Conservation (phyloP, 2,888 invertebrate genomes). For the Sisyra terminalis region DNA sequence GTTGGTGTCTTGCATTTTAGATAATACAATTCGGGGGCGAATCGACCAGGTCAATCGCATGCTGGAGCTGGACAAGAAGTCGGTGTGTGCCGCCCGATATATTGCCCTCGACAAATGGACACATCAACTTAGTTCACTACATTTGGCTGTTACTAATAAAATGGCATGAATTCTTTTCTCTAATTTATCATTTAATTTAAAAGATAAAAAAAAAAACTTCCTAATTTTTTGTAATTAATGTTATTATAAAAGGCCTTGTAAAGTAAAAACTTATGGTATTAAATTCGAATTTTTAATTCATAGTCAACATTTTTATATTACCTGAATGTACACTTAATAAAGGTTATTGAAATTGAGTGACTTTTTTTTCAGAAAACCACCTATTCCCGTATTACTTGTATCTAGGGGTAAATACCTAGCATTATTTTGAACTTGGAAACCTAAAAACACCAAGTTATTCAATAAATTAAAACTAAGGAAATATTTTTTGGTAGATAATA, state of each 20-base stretch:
- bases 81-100: conserved; percentile 73
- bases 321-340: no score
- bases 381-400: no score
- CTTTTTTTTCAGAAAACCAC: no score
- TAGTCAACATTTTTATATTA: background rate
- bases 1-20: conserved; percentile 92
- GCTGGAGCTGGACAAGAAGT: conserved; percentile 66
- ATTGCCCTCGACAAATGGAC: conserved; percentile 94
- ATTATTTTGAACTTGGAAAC: no score
- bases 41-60: conserved; percentile 92
- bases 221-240: background rate
- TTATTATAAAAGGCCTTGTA: background rate
- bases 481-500: no score
- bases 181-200: background rate
- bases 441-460: no score
- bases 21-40: conserved; percentile 76
- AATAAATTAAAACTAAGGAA: no score
- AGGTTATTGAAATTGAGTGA: no score
- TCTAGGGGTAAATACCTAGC: no score
- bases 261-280: background rate
- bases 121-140: conserved; percentile 71
- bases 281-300: background rate
- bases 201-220: background rate
- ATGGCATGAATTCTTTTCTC: conserved; percentile 48
- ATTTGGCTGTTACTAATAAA: conserved; percentile 83